phyloP scores from a whole-genome alignment of 2,888 invertebrate species.

The Stenodera caucasica region DNA sequence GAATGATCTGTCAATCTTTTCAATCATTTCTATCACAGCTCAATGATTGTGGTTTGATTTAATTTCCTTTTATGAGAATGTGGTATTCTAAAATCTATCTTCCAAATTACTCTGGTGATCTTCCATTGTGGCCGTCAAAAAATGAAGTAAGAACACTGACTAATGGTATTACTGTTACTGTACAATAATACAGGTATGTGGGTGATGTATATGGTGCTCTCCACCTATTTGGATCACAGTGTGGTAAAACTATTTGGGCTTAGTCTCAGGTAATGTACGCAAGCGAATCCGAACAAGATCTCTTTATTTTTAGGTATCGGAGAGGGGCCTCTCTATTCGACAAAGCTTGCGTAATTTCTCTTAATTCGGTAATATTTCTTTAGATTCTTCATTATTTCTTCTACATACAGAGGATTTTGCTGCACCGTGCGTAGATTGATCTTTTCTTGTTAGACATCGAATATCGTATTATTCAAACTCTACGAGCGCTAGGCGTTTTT shows the following conservation, averaged over 20 bases:
- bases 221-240: slow-evolving; percentile 42
- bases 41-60: neutral
- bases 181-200: slow-evolving; percentile 55
- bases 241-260: slow-evolving; percentile 48
- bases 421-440: slow-evolving; percentile 9
- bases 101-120: slow-evolving; percentile 37
- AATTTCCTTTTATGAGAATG: slow-evolving; percentile 4
- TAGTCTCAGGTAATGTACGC: slow-evolving; percentile 52
- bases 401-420: neutral
- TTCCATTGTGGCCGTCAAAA: slow-evolving; percentile 42
- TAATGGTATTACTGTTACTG: slow-evolving; percentile 56
- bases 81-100: slow-evolving; percentile 13
- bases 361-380: neutral
- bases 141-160: slow-evolving; percentile 43
- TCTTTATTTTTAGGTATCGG: slow-evolving; percentile 55
- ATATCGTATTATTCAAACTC: neutral
- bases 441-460: slow-evolving; percentile 2
- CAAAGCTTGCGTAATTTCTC: slow-evolving; percentile 35
- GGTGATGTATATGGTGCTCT: slow-evolving; percentile 46
- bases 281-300: slow-evolving; percentile 44
- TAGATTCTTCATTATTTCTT: slow-evolving; percentile 3
- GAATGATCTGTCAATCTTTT: slow-evolving; percentile 15
- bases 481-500: slow-evolving; percentile 34
- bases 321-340: slow-evolving; percentile 51
- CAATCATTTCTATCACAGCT: neutral